These are phyloP conservation scores for Cheirogaleus medius DNA, from an alignment of 2,113 vertebrate species.

Conservation along the genomic window DNA sequence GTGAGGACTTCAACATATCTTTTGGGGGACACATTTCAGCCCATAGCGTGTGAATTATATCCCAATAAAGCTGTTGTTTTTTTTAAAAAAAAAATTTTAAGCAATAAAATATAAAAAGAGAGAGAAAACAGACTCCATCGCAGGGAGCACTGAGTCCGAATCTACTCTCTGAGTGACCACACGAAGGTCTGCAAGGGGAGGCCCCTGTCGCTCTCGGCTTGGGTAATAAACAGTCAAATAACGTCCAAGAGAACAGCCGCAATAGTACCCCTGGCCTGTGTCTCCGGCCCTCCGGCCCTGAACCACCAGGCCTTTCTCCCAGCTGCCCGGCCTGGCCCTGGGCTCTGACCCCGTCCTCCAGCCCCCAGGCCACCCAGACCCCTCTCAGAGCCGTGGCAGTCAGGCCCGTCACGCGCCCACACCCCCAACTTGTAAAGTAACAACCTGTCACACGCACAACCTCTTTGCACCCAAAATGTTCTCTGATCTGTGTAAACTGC, in stretches of 20 bases:
- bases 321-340: not conserved
- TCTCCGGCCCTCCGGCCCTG: not conserved
- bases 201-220: not conserved
- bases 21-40: not conserved
- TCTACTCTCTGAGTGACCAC: not conserved
- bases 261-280: fast-evolving
- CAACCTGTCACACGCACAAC: constrained; percentile 76
- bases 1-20: not conserved
- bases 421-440: constrained; percentile 75
- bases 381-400: not conserved
- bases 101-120: not conserved
- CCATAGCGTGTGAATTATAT: not conserved
- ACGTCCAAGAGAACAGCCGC: fast-evolving
- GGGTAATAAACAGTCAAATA: fast-evolving
- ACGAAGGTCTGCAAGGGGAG: fast-evolving
- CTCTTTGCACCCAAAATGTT: constrained; percentile 80
- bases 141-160: not conserved
- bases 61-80: not conserved
- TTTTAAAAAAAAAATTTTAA: not conserved
- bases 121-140: not conserved
- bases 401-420: not conserved
- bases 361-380: not conserved
- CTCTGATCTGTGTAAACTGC: constrained; percentile 84
- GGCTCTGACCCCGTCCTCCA: too few relatives aligned
- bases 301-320: fast-evolving